Evolutionary conservation across 53 echinoderm and acorn worm species (phyloP), one percentile per base, ranked within the genome.

Genomic region (Crossaster papposus): DNA sequence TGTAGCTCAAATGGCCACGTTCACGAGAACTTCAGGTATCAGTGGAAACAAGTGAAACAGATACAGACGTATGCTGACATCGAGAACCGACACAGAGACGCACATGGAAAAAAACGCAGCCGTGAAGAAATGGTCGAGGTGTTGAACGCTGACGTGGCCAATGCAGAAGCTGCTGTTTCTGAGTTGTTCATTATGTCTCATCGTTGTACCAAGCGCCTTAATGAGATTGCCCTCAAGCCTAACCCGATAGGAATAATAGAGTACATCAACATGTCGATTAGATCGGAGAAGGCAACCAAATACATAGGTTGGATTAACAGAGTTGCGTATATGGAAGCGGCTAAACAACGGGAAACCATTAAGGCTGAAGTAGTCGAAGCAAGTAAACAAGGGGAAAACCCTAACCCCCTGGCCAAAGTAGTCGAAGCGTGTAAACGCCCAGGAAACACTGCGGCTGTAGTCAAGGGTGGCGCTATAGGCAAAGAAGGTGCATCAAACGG

Each of bases 221-320:
- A 93, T 37, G 2, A 58, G 22, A 58, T 58, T 1, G 58, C 58
- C 58, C 58, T 58, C 22, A 58, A 58, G 0, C 58, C 58, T 58
- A 81, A 81, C 23, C 93, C 93, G 0, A 37, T 91, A 20, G 70
- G 86, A 30, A 77, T 82, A 2, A 81, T 91, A 6, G 93, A 91
- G 26, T 93, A 93, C 64, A 64, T 93, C 0, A 83, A 93, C 76
- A 1, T 88, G 31, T 81, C 91, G 81, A 93, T 93, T 68, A 54
- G 70, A 30, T 54, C 91, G 1, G 93, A 90, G 65, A 71, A 80
- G 30, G 22, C 26, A 23, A 81, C 91, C 36, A 64, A 53, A 2
- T 50, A 50, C 15, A 76, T 82, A 1, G 93, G 93, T 6, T 93
- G 93, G 93, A 62, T n/a, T 22, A 64, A 44, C 0, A 44, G 44